A percentile compares a stretch with the other conserved stretches of the same genome.
Conservation (phyloP, 2,888 invertebrate species). For the Eurytoma adleriae region DNA sequence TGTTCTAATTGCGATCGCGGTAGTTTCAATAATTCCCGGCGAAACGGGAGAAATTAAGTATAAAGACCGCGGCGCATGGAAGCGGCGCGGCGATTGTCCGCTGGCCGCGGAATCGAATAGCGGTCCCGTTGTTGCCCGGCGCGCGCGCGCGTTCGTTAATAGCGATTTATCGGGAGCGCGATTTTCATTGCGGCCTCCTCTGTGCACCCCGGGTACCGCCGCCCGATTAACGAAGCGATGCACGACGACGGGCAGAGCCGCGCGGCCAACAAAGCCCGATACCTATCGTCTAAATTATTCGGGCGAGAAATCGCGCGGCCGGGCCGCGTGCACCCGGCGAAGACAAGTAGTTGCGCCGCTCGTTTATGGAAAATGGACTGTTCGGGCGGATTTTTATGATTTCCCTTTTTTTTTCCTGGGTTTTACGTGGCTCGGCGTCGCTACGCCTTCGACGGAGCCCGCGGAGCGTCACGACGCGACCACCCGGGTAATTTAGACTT, state of each 20-base stretch:
- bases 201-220: constrained; percentile 1
- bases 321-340: not conserved
- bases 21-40: constrained; percentile 51
- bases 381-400: not conserved
- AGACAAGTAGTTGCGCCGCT: constrained; percentile 37
- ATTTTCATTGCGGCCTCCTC: constrained; percentile 52
- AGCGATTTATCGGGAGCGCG: constrained; percentile 57
- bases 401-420: not conserved
- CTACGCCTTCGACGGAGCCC: constrained; percentile 24
- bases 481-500: constrained; percentile 59
- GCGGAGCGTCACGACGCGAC: constrained; percentile 52
- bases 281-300: constrained; percentile 59
- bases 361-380: constrained; percentile 25
- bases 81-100: constrained; percentile 29
- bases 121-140: constrained; percentile 33
- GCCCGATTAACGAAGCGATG: constrained; percentile 55
- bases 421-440: not conserved
- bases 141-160: constrained; percentile 53
- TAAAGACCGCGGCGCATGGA: not conserved
- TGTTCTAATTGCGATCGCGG: constrained; percentile 38
- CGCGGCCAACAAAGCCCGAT: constrained; percentile 51
- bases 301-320: constrained; percentile 42
- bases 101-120: constrained; percentile 47
- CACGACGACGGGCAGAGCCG: constrained; percentile 34
- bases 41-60: constrained; percentile 17